Base-by-base conservation (phyloP, 1,140 invertebrate genomes). In the Zophobas morio region DNA sequence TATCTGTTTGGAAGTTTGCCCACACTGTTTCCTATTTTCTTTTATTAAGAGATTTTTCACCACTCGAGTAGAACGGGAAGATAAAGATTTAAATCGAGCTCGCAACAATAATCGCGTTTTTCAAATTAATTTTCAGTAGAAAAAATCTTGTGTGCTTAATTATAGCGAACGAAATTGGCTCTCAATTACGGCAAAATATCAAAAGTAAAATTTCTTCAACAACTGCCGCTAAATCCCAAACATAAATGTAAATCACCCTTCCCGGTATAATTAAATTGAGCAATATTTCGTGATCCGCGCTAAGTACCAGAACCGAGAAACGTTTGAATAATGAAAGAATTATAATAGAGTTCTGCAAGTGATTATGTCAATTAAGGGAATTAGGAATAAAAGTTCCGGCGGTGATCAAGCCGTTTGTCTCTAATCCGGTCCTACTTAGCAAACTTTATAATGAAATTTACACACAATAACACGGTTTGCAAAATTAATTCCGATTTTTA, bases 311-410 rank as follows among this genome's bases (percentile, higher is more conserved):
- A 60, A 46, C 6, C 3, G 42, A 20, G 3, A 46, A 46, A 60
- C 36, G 56, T 37, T 37, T 37, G 56, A 37, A 60, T 60, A 37
- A 60, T 36, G 60, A 66, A 66, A 66, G 37, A 66, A 66, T 66
- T 6, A 39, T 66, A 66, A 40, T 42, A 66, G 60, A 66, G 39
- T 66, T 73, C 20, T 73, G 71, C 71, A 73, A 73, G 54, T 73
- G 51, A 73, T 73, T 73, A 73, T 56, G 54, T 53, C 71, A 73
- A 73, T 73, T 72, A 72, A 39, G 57, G 8, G 32, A 63, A 63
- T 63, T 42, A 42, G 33, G 8, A 66, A 33, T n/a, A 66, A 36
- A 20, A 66, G 60, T 66, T 66, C 42, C n/a, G 20, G 20, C 37
- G 60, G 60, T 42, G 60, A 66, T 60, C 56, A 60, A 60, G 56